Evolutionary conservation across 2,797 vertebrate genomes (phyloP), one percentile per base, ranked within the genome.

Genomic region (Falco columbarius): DNA sequence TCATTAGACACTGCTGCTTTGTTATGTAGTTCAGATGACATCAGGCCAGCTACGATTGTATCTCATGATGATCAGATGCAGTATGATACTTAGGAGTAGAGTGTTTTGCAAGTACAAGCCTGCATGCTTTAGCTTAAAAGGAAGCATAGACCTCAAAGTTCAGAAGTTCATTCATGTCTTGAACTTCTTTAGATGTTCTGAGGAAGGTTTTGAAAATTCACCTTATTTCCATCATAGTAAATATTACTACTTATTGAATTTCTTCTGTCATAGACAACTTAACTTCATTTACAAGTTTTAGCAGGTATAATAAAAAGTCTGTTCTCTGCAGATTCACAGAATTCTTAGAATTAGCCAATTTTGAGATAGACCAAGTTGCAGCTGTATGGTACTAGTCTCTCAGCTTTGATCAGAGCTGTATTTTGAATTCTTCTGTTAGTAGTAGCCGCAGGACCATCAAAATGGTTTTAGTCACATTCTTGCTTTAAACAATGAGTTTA

Each of bases 1-100:
- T 91, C 38, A 38, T 97, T 75, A 96, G 91, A 96, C 92, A 81
- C 93, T 97, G 81, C 90, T 83, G 81, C 93, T 95, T 96, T 98
- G 93, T 98, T 90, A 55, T 21, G 10, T 52, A 83, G 81, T 88
- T 94, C 80, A 72, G 81, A 49, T 20, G 14, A 36, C 89, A 46
- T 81, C 49, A 81, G 47, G 47, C 88, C 52, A 86, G 89, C 91
- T 97, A 65, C 13, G 59, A 52, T 56, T 38, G 34, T 86, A 90
- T 72, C 93, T 95, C 95, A 95, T 98, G 97, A 97, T 81, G 74
- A 72, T 96, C 97, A 98, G 91, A 94, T 97, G 94, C 81, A 95
- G 87, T 56, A 8, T 91, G 70, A 34, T 88, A 51, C 36, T 90
- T 36, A 17, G 65, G 65, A 94, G 30, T 11, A 24, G 55, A 89